Percentiles rank a stretch among this genome's conserved stretches.
phyloP scores from a whole-genome alignment of 2,888 invertebrate species.

The Halictus ligatus region DNA sequence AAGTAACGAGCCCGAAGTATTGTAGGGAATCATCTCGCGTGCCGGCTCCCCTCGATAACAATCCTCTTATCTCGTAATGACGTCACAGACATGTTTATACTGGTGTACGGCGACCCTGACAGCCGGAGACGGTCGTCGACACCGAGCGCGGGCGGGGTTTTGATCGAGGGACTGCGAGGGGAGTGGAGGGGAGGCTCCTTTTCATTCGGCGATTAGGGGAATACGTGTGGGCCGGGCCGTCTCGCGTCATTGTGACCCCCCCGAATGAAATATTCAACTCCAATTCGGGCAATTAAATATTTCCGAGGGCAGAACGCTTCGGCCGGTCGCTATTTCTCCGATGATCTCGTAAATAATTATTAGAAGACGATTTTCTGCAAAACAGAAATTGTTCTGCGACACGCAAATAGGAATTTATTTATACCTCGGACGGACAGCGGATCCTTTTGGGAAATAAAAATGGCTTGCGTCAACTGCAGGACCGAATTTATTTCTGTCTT shows the following conservation, averaged over 20 bases:
- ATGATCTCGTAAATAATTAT: too few relatives aligned
- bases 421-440: too few relatives aligned
- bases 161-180: background rate
- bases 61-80: slow-evolving; percentile 54
- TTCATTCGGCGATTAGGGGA: background rate
- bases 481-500: too few relatives aligned
- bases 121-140: slow-evolving; percentile 24
- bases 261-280: background rate
- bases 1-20: slow-evolving; percentile 37
- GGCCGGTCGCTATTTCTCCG: too few relatives aligned
- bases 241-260: too few relatives aligned
- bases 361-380: too few relatives aligned
- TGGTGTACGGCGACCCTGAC: slow-evolving; percentile 31
- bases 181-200: background rate
- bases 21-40: slow-evolving; percentile 43
- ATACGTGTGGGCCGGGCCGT: background rate
- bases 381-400: too few relatives aligned
- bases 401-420: too few relatives aligned
- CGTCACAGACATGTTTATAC: slow-evolving; percentile 67
- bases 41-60: slow-evolving; percentile 55
- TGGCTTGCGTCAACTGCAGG: too few relatives aligned
- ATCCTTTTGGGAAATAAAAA: too few relatives aligned
- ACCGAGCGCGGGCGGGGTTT: slow-evolving; percentile 38
- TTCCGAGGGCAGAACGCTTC: background rate
- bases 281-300: background rate